These are phyloP conservation scores for Patagioenas fasciata DNA, from an alignment of 2,113 vertebrate genomes.

Conservation along the genomic window DNA sequence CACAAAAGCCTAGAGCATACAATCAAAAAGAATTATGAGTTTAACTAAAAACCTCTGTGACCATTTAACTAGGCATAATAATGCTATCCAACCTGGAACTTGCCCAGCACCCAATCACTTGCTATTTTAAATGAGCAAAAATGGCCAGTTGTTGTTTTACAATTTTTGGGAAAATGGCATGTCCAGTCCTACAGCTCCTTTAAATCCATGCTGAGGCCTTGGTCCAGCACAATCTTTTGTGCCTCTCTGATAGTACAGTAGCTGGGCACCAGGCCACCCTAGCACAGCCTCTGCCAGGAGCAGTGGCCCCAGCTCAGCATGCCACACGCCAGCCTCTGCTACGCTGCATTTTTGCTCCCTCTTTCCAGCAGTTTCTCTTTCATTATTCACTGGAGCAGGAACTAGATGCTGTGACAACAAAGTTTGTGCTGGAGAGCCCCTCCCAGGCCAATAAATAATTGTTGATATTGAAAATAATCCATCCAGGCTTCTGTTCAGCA, in stretches of 20 bases:
- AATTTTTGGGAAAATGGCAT: background rate
- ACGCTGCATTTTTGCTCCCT: background rate
- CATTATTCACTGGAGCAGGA: background rate
- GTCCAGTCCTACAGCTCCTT: background rate
- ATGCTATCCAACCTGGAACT: background rate
- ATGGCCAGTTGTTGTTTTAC: background rate
- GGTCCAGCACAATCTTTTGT: background rate
- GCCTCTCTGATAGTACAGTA: background rate
- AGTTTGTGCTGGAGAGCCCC: background rate
- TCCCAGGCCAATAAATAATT: background rate
- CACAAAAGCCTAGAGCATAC: background rate
- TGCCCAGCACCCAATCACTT: background rate
- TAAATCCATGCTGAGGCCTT: background rate
- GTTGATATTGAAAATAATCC: slow-evolving; percentile 34
- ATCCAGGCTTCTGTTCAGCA: background rate
- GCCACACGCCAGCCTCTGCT: background rate
- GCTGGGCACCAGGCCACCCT: background rate
- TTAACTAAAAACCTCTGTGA: slow-evolving; percentile 32
- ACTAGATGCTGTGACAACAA: background rate
- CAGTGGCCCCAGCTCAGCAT: background rate
- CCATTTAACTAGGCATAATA: background rate
- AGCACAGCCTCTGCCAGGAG: background rate
- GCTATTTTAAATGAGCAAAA: background rate
- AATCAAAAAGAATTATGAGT: slow-evolving; percentile 20
- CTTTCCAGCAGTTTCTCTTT: background rate